Conservation (phyloP, 2,113 vertebrate species). For the Carollia perspicillata region DNA sequence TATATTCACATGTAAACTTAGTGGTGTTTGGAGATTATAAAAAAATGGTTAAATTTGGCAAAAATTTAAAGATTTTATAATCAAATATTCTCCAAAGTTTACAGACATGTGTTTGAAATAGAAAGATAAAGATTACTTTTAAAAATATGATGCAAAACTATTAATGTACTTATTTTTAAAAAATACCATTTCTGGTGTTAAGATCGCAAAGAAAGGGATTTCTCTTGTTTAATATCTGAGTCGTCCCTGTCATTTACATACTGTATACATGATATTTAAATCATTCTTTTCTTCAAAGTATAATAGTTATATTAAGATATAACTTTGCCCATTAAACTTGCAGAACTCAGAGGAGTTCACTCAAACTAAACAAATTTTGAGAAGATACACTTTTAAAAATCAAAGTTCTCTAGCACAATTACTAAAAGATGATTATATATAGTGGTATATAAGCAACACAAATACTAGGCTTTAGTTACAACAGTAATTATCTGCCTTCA, state of each 20-base stretch:
- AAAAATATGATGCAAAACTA: conserved; percentile 67
- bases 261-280: conserved; percentile 74
- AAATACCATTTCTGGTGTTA: conserved; percentile 54
- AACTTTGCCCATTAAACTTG: conserved; percentile 65
- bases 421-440: conserved; percentile 72
- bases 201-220: conserved; percentile 8
- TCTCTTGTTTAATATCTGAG: conserved; percentile 58
- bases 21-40: neutral
- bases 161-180: conserved; percentile 62
- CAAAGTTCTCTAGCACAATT: conserved; percentile 66
- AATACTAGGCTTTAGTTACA: conserved; percentile 72
- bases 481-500: conserved; percentile 67
- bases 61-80: conserved; percentile 22
- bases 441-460: conserved; percentile 46
- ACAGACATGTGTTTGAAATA: neutral
- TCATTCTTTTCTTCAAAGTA: conserved; percentile 62
- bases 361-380: conserved; percentile 62
- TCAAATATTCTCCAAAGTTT: conserved; percentile 30
- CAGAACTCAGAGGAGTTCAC: conserved; percentile 67
- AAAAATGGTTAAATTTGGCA: neutral
- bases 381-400: conserved; percentile 66
- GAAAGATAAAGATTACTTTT: conserved; percentile 25
- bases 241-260: conserved; percentile 56
- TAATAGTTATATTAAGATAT: conserved; percentile 70
- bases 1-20: conserved; percentile 12